phyloP scores from a whole-genome alignment of 2,797 vertebrate genomes.

The Monodelphis domestica region DNA sequence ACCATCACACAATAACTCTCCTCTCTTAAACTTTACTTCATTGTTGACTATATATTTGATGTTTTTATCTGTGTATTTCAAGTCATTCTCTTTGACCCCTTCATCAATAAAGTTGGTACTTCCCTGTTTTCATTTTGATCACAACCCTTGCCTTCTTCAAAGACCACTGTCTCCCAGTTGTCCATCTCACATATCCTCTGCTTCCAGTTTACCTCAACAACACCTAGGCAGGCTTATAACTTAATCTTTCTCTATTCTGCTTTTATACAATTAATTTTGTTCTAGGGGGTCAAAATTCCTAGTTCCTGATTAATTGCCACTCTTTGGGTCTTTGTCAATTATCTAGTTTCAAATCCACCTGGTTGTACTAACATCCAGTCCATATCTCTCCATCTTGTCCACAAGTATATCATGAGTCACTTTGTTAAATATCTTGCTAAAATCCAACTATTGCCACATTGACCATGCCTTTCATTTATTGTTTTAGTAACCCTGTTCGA shows the following conservation, averaged over 20 bases:
- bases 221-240: neutral
- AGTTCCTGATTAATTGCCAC: neutral
- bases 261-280: neutral
- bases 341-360: neutral
- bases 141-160: neutral
- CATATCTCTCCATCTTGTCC: neutral
- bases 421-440: neutral
- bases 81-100: neutral
- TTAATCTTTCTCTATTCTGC: neutral
- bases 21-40: neutral
- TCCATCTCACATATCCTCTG: neutral
- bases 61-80: neutral
- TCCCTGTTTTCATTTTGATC: neutral
- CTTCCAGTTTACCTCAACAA: neutral
- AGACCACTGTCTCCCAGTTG: neutral
- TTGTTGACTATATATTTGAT: neutral
- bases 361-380: neutral
- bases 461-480: neutral
- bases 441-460: neutral
- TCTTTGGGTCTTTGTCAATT: neutral
- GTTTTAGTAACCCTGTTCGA: neutral
- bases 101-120: neutral
- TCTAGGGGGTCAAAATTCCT: neutral
- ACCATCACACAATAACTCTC: neutral
- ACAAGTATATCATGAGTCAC: neutral